These are phyloP conservation scores for Apodemia duryi DNA, from an alignment of 2,888 invertebrate genomes.

Conservation along the genomic window DNA sequence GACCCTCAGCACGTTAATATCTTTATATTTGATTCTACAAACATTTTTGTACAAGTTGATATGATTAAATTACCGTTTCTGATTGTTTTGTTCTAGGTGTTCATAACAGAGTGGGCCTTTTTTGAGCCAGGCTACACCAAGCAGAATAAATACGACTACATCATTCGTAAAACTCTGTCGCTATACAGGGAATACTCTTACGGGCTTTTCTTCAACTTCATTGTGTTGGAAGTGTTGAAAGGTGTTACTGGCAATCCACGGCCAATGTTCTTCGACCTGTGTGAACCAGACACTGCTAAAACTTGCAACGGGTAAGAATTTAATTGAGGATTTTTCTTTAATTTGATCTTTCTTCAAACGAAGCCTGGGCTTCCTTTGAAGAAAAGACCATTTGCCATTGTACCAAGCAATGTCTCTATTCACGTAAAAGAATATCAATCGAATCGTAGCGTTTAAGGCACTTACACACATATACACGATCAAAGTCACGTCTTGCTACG, in stretches of 20 bases:
- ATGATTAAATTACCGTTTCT: background rate
- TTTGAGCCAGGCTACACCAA: background rate
- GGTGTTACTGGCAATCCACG: constrained; percentile 84
- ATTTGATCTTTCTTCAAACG: no score
- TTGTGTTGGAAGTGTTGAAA: constrained; percentile 82
- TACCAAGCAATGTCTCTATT: no score
- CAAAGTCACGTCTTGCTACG: no score
- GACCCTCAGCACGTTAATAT: no score
- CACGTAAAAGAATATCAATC: no score
- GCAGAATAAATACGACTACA: background rate
- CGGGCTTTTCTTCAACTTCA: constrained; percentile 80
- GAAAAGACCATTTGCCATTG: no score
- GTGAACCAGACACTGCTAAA: constrained; percentile 82
- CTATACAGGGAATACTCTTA: constrained; percentile 82
- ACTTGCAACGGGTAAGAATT: constrained; percentile 78
- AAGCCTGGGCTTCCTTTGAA: no score
- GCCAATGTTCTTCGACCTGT: constrained; percentile 87
- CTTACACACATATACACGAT: no score
- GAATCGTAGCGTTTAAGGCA: no score
- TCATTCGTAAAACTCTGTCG: background rate
- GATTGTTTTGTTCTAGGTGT: background rate
- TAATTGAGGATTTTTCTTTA: background rate
- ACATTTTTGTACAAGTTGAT: no score
- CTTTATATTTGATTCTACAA: no score
- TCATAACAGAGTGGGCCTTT: background rate